Evolutionary conservation across 2,888 invertebrate species (phyloP).

Genomic region (Cerceris ruficornis): DNA sequence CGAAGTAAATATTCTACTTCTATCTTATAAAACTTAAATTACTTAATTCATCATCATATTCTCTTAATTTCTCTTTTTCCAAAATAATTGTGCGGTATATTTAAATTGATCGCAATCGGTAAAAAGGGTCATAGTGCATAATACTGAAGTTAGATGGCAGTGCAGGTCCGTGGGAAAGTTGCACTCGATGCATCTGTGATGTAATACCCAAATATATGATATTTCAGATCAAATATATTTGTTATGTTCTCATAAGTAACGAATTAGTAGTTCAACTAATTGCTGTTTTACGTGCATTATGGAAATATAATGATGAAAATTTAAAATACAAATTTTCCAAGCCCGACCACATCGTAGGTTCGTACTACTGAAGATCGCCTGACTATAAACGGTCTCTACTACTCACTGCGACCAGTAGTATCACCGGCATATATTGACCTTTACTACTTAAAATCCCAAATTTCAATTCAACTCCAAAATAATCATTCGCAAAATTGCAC

Average conservation of each 20-base stretch:
- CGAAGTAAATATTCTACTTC: too few species aligned
- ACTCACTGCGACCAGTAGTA: neutral
- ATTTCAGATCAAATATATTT: neutral
- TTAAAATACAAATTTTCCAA: neutral
- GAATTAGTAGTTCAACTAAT: neutral
- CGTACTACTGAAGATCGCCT: slow-evolving; percentile 11
- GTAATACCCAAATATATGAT: neutral
- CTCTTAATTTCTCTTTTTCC: too few species aligned
- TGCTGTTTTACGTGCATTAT: too few species aligned
- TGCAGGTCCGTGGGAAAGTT: neutral
- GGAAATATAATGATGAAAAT: neutral
- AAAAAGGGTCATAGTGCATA: neutral
- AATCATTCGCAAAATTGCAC: neutral
- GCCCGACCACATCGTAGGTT: neutral
- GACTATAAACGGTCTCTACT: neutral
- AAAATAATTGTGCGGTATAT: too few species aligned
- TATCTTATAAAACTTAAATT: too few species aligned
- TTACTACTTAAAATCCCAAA: neutral
- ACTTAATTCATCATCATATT: too few species aligned
- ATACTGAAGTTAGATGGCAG: slow-evolving; percentile 5
- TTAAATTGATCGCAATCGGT: too few species aligned
- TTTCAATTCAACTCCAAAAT: neutral
- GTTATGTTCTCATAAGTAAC: neutral
- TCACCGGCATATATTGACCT: neutral
- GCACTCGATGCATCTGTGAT: neutral